phyloP scores from a whole-genome alignment of 2,888 invertebrate species.

The Acanthoscelides obtectus region DNA sequence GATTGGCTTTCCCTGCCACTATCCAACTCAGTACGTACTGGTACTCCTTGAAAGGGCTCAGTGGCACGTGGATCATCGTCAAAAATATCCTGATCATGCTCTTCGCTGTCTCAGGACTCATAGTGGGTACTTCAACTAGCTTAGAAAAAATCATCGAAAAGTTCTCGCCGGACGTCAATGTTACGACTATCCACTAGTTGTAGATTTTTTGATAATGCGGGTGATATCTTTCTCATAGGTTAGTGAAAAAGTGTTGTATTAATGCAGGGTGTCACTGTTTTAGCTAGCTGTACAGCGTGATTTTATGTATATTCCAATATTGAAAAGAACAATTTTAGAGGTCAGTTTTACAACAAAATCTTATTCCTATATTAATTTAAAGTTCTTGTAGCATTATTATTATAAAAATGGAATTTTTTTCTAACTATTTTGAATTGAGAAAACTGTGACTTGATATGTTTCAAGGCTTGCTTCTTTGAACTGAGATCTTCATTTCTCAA shows the following conservation, averaged over 20 bases:
- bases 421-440: no score
- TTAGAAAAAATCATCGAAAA: conserved; percentile 55
- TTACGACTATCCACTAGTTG: conserved; percentile 7
- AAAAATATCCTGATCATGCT: conserved; percentile 56
- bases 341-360: no score
- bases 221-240: neutral
- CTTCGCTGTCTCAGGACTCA: conserved; percentile 59
- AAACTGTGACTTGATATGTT: no score
- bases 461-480: no score
- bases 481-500: no score
- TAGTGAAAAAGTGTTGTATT: neutral
- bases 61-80: conserved; percentile 44
- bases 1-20: conserved; percentile 85
- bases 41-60: conserved; percentile 53
- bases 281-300: neutral
- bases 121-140: conserved; percentile 64
- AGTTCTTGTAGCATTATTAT: no score
- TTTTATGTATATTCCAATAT: neutral
- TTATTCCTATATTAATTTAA: no score
- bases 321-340: neutral
- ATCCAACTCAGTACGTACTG: conserved; percentile 82
- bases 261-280: neutral
- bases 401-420: no score
- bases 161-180: conserved; percentile 39
- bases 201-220: neutral